phyloP scores from a whole-genome alignment of 1,140 invertebrate species.

The Homalodisca vitripennis region DNA sequence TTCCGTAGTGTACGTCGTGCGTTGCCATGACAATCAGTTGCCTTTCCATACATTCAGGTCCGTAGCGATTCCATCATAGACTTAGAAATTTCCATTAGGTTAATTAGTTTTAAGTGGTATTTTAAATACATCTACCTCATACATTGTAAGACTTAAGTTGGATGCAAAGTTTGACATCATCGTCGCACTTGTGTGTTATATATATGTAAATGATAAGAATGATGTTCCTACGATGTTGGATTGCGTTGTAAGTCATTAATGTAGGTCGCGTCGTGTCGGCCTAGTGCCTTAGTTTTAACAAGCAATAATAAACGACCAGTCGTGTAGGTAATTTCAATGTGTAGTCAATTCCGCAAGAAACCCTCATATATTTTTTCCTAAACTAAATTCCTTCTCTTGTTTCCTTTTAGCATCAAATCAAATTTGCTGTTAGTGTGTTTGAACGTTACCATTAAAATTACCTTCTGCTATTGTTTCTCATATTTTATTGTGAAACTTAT shows the following conservation, averaged over 20 bases:
- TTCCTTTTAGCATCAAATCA: no score
- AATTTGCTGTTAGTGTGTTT: no score
- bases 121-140: constrained; percentile 21
- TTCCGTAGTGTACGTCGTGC: background rate
- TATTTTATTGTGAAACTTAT: no score
- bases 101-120: constrained; percentile 6
- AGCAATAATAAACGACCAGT: no score
- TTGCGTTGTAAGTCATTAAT: background rate
- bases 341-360: no score
- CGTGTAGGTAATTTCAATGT: no score
- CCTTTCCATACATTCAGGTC: background rate
- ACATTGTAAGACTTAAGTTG: background rate
- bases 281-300: no score
- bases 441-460: no score
- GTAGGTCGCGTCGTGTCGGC: background rate
- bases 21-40: background rate
- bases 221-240: constrained; percentile 19
- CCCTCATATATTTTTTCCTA: no score
- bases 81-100: constrained; percentile 12
- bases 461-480: no score
- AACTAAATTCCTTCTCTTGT: no score
- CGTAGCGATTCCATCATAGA: constrained; percentile 9
- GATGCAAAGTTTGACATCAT: background rate
- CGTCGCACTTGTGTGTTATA: background rate
- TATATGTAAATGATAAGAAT: constrained; percentile 11